Evolutionary conservation across 1,140 invertebrate species (phyloP).

Genomic region (Drosophila willistoni): DNA sequence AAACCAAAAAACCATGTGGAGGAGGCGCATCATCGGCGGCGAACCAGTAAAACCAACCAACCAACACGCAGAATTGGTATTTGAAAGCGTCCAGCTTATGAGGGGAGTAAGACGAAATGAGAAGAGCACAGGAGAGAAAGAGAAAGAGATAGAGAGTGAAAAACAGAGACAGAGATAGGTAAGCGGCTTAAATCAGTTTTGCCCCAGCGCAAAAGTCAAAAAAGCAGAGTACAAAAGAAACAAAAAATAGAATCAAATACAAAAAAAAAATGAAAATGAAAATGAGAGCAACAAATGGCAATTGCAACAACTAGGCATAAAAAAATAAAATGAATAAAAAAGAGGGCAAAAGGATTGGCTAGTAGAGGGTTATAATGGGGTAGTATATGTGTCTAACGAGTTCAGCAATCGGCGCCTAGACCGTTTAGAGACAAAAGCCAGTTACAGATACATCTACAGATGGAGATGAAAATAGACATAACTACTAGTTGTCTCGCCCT

Average conservation of each 20-base stretch:
- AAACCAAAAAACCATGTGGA: constrained; percentile 45
- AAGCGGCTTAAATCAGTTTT: constrained; percentile 77
- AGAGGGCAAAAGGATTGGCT: neutral
- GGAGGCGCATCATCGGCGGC: neutral
- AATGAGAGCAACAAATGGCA: constrained; percentile 50
- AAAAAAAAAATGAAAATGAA: constrained; percentile 8
- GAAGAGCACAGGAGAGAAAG: neutral
- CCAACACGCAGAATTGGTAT: constrained; percentile 58
- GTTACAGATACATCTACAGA: constrained; percentile 16
- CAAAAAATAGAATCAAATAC: constrained; percentile 27
- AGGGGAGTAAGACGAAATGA: neutral
- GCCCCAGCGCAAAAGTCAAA: constrained; percentile 53
- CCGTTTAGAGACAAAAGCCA: constrained; percentile 48
- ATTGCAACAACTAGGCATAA: constrained; percentile 17
- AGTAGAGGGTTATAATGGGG: neutral
- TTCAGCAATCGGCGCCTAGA: constrained; percentile 55
- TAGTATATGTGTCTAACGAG: constrained; percentile 40
- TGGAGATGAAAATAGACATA: neutral
- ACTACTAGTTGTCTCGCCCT: constrained; percentile 6
- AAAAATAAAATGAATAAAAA: neutral
- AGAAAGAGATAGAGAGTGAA: neutral
- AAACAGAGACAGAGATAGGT: constrained; percentile 19
- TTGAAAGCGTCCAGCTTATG: constrained; percentile 42
- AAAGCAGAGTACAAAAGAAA: constrained; percentile 40
- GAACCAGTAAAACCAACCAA: constrained; percentile 14